These are phyloP conservation scores for Brachyhypopomus gauderio DNA, from an alignment of 2,113 vertebrate species.

Conservation along the genomic window DNA sequence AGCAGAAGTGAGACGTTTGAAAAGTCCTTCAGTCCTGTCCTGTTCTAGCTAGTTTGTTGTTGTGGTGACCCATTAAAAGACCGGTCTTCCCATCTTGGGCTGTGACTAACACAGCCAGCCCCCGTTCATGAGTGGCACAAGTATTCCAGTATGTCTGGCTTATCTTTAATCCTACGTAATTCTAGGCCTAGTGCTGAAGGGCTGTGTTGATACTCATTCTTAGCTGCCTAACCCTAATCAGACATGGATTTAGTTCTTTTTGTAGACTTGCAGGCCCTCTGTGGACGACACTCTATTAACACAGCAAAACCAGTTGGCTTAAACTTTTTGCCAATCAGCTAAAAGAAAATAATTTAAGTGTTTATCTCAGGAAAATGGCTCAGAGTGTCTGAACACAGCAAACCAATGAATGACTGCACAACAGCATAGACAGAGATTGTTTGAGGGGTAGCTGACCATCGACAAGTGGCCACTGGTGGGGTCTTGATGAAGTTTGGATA, in stretches of 20 bases:
- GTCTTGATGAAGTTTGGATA: not conserved
- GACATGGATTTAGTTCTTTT: not conserved
- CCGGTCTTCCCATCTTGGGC: not conserved
- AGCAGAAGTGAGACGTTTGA: slow-evolving; percentile 27
- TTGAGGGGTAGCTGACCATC: slow-evolving; percentile 3
- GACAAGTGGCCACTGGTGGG: not conserved
- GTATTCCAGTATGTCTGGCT: not conserved
- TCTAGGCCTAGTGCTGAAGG: not conserved
- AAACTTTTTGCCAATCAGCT: not conserved
- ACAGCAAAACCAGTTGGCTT: not conserved
- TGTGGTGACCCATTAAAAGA: slow-evolving; percentile 7
- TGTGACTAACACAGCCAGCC: slow-evolving; percentile 8
- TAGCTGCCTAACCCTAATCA: slow-evolving; percentile 5
- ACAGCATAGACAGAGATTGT: slow-evolving; percentile 13
- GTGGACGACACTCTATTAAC: not conserved
- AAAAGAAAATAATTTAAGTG: slow-evolving; percentile 8
- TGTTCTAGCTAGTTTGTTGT: slow-evolving; percentile 8
- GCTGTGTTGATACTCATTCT: not conserved
- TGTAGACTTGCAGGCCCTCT: not conserved
- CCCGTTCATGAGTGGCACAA: not conserved
- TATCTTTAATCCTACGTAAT: not conserved
- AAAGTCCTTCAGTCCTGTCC: slow-evolving; percentile 17
- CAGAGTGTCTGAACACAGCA: slow-evolving; percentile 14
- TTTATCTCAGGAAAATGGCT: slow-evolving; percentile 17
- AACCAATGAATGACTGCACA: slow-evolving; percentile 19